Percentiles rank a stretch among this genome's conserved stretches.
Evolutionary conservation across 1,140 invertebrate species (phyloP).

Genomic region (Pemphigus obesinymphae): DNA sequence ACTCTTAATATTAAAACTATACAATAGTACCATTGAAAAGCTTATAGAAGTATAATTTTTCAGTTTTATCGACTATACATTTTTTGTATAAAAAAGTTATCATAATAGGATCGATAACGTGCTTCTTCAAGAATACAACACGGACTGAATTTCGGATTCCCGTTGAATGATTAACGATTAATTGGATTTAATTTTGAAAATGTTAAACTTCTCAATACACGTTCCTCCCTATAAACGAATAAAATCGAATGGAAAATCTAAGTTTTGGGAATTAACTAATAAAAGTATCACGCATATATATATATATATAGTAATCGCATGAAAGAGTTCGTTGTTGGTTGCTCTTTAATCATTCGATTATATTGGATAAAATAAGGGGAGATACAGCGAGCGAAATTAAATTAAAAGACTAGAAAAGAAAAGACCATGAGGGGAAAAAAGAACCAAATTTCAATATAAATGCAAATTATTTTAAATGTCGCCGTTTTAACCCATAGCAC

Average conservation of each 20-base stretch:
- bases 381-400: background rate
- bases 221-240: too few relatives aligned
- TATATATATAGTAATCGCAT: background rate
- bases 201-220: too few relatives aligned
- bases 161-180: too few relatives aligned
- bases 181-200: too few relatives aligned
- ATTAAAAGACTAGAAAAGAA: constrained; percentile 7
- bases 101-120: too few relatives aligned
- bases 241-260: background rate
- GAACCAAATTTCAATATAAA: constrained; percentile 37
- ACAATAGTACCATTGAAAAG: too few relatives aligned
- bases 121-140: too few relatives aligned
- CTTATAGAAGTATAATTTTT: too few relatives aligned
- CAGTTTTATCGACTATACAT: too few relatives aligned
- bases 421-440: background rate
- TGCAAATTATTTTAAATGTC: constrained; percentile 38
- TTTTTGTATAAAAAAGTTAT: too few relatives aligned
- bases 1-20: too few relatives aligned
- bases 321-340: background rate
- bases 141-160: too few relatives aligned
- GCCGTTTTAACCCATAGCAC: constrained; percentile 1
- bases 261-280: background rate
- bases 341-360: constrained; percentile 12
- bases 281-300: background rate
- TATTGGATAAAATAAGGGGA: background rate